phyloP scores from a whole-genome alignment of 1,140 invertebrate genomes.

The Aporrectodea caliginosa region DNA sequence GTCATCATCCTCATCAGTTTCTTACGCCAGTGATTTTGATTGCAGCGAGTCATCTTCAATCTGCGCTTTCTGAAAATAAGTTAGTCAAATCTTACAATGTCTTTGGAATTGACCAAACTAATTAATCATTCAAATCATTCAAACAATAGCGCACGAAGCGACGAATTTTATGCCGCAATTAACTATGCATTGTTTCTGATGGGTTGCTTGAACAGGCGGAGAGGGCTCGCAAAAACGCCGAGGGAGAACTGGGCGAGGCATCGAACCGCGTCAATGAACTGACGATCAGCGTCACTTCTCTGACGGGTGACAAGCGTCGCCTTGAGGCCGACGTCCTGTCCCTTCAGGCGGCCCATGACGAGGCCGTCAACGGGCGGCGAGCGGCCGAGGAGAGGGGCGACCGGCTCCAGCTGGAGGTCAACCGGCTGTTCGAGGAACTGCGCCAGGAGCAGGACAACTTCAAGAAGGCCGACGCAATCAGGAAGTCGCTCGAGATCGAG shows the following conservation, averaged over 20 bases:
- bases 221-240: conserved; percentile 53
- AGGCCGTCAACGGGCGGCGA: conserved; percentile 71
- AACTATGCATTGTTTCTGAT: no score
- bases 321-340: conserved; percentile 51
- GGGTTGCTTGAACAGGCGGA: conserved; percentile 48
- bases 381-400: conserved; percentile 54
- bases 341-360: conserved; percentile 82
- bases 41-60: no score
- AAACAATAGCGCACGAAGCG: no score
- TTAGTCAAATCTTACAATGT: no score
- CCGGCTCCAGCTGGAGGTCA: conserved; percentile 43
- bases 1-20: no score
- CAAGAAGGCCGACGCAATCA: conserved; percentile 54
- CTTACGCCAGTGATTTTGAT: no score
- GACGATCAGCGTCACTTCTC: conserved; percentile 44
- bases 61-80: no score
- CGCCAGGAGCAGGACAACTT: conserved; percentile 56
- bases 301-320: conserved; percentile 55
- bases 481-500: conserved; percentile 56
- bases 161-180: no score
- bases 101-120: no score
- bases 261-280: conserved; percentile 48
- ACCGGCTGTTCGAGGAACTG: conserved; percentile 52
- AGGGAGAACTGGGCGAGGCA: conserved; percentile 49
- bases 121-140: no score